Base-by-base conservation (phyloP, 2,888 invertebrate genomes). In the Drosophila recens region DNA sequence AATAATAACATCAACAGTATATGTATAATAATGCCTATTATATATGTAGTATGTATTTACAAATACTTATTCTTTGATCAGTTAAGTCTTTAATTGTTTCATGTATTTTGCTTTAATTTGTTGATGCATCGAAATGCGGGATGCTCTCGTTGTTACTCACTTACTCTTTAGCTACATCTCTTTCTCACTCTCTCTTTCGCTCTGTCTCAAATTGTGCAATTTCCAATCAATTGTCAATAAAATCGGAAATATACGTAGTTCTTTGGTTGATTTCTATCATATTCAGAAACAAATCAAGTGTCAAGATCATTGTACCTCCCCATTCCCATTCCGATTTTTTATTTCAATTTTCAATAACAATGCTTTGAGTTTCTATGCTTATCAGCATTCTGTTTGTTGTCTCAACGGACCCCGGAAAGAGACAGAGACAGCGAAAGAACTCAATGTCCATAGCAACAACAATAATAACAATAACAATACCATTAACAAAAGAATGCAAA, bases 71-170 rank as follows among this genome's bases (percentile, higher is more conserved):
- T 72, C 70, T 75, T 79, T 69, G 64, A 79, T 64, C 80, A 56
- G 57, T 69, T 72, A 73, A 80, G 69, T 59, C 62, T 61, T 82
- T 82, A 85, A 87, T 85, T 85, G 71, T 63, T 66, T n/a, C 30
- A 61, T 56, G 23, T 57, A 52, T 38, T 33, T n/a, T 5, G 23
- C 15, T 38, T 66, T 68, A 58, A 62, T 71, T 75, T 34, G 27
- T 45, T 15, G 15, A 30, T 54, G 27, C 30, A 15, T 48, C 43
- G 10, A 40, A 46, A 61, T 72, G 72, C 40, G 67, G 65, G 62
- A 11, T 4, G 5, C 58, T 36, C 34, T 23, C 27, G 8, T 0
- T 23, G 20, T 34, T 1, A 40, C 17, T 48, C 36, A 11, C 34
- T n/a, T 23, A 23, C n/a, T 20, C 46, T 23, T 27, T 34, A 20